A percentile compares a stretch with the other conserved stretches of the same genome.
Evolutionary conservation across 2,797 vertebrate species (phyloP).

Genomic region (Setipinna tenuifilis): DNA sequence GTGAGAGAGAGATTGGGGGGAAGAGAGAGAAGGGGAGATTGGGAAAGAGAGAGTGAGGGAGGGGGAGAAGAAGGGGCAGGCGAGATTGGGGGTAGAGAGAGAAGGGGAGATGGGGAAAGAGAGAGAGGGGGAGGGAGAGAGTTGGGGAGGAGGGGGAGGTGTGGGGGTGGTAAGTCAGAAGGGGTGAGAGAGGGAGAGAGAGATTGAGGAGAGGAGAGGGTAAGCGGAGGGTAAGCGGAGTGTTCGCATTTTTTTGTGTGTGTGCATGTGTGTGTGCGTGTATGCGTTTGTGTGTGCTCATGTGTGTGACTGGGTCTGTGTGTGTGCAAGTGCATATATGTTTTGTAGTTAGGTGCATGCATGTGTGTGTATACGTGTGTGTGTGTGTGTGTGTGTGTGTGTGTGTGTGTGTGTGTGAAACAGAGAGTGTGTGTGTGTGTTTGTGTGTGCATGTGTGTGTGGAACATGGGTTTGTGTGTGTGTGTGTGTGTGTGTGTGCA

Average conservation of each 20-base stretch:
- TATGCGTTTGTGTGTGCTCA: no score
- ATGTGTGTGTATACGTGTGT: slow-evolving; percentile 5
- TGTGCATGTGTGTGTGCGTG: no score
- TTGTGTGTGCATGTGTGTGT: no score
- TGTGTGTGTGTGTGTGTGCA: no score
- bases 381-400: neutral
- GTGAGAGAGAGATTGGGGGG: neutral
- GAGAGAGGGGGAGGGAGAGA: neutral
- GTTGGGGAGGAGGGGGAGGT: neutral
- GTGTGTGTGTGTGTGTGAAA: neutral
- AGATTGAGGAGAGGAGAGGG: neutral
- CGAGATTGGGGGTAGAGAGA: neutral
- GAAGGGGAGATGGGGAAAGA: neutral
- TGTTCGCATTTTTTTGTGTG: no score
- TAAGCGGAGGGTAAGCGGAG: no score
- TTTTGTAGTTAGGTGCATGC: neutral
- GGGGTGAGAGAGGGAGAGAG: neutral
- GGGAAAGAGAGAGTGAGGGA: slow-evolving; percentile 9
- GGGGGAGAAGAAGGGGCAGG: neutral
- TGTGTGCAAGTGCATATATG: no score
- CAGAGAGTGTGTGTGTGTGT: no score
- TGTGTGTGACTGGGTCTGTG: no score
- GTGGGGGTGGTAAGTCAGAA: no score
- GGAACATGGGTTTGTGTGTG: neutral
- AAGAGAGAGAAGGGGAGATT: neutral